Conservation (phyloP, 2,888 invertebrate genomes). For the Tigriopus californicus region DNA sequence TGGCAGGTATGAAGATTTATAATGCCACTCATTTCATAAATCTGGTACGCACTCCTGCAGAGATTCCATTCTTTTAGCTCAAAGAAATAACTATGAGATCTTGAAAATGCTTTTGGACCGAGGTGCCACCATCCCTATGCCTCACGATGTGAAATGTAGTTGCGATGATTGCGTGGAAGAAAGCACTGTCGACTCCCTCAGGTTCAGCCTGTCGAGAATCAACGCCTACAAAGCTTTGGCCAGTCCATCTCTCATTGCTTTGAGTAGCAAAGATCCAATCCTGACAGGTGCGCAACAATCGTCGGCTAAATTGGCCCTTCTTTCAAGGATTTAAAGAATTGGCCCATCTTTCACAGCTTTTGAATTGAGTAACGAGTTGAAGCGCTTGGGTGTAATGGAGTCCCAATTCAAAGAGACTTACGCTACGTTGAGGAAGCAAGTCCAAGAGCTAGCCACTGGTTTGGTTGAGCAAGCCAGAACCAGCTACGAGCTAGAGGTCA, state of each 20-base stretch:
- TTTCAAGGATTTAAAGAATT: background rate
- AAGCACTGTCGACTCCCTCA: conserved; percentile 42
- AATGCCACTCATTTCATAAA: conserved; percentile 49
- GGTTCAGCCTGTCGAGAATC: conserved; percentile 68
- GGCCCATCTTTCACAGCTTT: conserved; percentile 75
- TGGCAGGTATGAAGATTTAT: conserved; percentile 97
- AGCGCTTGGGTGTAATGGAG: conserved; percentile 32
- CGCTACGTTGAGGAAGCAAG: conserved; percentile 42
- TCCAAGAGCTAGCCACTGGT: conserved; percentile 71
- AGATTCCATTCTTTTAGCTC: conserved; percentile 52
- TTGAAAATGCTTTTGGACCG: conserved; percentile 77
- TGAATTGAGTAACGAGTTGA: conserved; percentile 47
- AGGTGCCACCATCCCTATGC: conserved; percentile 74
- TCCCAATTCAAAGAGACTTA: conserved; percentile 37
- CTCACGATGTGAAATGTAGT: conserved; percentile 63
- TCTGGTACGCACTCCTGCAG: too few relatives aligned
- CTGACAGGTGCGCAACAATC: background rate
- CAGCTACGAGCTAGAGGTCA: conserved; percentile 34
- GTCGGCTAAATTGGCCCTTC: too few relatives aligned
- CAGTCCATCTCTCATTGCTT: conserved; percentile 77
- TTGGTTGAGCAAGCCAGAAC: conserved; percentile 50
- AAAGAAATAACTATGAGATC: conserved; percentile 88
- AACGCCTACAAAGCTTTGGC: conserved; percentile 82
- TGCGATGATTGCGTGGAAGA: conserved; percentile 68
- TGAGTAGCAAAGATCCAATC: conserved; percentile 44